Percentiles rank a stretch among this genome's conserved stretches.
phyloP scores from a whole-genome alignment of 2,888 invertebrate genomes.

The Stenotaenia linearis region DNA sequence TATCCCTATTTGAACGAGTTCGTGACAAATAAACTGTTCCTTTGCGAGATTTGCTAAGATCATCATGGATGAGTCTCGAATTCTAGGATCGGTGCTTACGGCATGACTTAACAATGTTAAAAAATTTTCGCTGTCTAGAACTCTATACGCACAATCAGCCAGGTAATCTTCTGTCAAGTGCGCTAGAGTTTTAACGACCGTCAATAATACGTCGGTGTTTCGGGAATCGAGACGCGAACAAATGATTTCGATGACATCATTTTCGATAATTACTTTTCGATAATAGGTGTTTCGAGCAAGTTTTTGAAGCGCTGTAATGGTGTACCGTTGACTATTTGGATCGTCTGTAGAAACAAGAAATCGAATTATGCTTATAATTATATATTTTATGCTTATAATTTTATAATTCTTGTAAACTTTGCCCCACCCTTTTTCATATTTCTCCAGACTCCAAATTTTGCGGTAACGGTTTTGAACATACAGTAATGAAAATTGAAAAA shows the following conservation, averaged over 20 bases:
- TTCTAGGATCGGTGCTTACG: too few species aligned
- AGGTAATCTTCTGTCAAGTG: slow-evolving; percentile 51
- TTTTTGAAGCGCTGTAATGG: slow-evolving; percentile 48
- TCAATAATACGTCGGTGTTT: slow-evolving; percentile 53
- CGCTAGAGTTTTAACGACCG: slow-evolving; percentile 54
- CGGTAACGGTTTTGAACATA: too few species aligned
- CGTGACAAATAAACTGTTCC: too few species aligned
- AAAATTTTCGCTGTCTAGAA: too few species aligned
- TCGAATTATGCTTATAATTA: slow-evolving; percentile 53
- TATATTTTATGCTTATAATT: too few species aligned
- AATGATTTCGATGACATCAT: slow-evolving; percentile 54
- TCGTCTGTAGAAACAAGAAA: slow-evolving; percentile 48
- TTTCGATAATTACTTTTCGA: slow-evolving; percentile 55
- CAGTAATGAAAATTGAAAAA: too few species aligned
- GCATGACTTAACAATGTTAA: too few species aligned
- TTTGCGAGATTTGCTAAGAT: too few species aligned
- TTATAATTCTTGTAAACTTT: slow-evolving; percentile 55
- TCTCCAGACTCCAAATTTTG: slow-evolving; percentile 75
- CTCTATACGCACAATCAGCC: too few species aligned
- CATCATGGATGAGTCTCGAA: too few species aligned
- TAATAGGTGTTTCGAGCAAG: slow-evolving; percentile 45
- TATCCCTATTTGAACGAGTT: too few species aligned
- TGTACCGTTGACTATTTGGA: slow-evolving; percentile 44
- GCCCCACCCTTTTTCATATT: slow-evolving; percentile 55
- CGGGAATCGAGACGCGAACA: slow-evolving; percentile 54